Percentiles rank a stretch among this genome's conserved stretches.
These are phyloP conservation scores for Campaea margaritaria DNA, from an alignment of 2,888 invertebrate genomes.

Conservation along the genomic window DNA sequence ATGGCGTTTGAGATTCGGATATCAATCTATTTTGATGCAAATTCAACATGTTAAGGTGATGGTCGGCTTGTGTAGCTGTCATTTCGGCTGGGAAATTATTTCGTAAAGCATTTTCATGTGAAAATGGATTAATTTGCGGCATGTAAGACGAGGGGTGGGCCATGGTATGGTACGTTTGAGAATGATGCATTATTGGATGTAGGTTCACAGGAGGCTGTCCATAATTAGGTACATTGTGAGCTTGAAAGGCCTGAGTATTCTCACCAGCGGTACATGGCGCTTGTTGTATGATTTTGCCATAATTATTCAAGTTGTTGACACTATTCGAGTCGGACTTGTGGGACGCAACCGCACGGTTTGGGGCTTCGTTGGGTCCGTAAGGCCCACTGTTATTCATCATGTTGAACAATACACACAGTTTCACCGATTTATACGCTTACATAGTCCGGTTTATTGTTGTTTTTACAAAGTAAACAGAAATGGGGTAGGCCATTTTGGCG, in stretches of 20 bases:
- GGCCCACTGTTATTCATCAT: conserved; percentile 77
- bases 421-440: conserved; percentile 45
- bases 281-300: conserved; percentile 62
- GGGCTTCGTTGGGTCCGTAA: conserved; percentile 68
- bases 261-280: conserved; percentile 43
- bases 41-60: conserved; percentile 11
- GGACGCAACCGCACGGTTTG: conserved; percentile 64
- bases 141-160: conserved; percentile 54
- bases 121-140: conserved; percentile 46
- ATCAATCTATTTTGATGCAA: conserved; percentile 7
- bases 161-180: conserved; percentile 58
- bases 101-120: conserved; percentile 47
- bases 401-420: conserved; percentile 40
- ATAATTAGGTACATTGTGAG: conserved; percentile 61
- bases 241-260: conserved; percentile 49
- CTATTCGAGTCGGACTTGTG: conserved; percentile 59
- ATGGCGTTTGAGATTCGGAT: background rate
- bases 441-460: conserved; percentile 24
- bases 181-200: conserved; percentile 55
- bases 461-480: conserved; percentile 20
- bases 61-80: conserved; percentile 3
- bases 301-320: conserved; percentile 64
- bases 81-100: conserved; percentile 9
- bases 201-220: conserved; percentile 54
- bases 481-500: conserved; percentile 22